Conservation (phyloP, 2,888 invertebrate genomes). For the Andrena flavipes region DNA sequence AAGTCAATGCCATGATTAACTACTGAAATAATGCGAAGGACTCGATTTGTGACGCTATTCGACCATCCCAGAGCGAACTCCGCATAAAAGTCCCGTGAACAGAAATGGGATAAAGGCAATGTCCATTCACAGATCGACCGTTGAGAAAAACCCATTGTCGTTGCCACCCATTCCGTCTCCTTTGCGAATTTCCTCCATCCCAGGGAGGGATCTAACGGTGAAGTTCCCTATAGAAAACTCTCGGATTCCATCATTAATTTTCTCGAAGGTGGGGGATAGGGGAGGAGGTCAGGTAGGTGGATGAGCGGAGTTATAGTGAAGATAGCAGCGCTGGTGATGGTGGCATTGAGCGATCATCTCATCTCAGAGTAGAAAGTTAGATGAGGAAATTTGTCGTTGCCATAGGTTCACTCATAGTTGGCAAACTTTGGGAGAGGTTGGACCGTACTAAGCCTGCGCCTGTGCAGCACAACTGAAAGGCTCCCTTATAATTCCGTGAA, state of each 20-base stretch:
- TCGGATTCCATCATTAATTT: conserved; percentile 80
- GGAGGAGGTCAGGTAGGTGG: conserved; percentile 41
- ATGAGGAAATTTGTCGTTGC: conserved; percentile 84
- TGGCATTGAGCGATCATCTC: conserved; percentile 84
- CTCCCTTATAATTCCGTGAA: conserved; percentile 27
- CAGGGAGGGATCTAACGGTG: conserved; percentile 62
- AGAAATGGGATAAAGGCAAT: conserved; percentile 46
- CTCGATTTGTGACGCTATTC: conserved; percentile 14
- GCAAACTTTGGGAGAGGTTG: conserved; percentile 74
- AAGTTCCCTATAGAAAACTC: conserved; percentile 76
- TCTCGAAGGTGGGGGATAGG: conserved; percentile 43
- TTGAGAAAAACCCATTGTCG: conserved; percentile 64
- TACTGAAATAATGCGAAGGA: conserved; percentile 2
- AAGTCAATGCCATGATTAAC: not conserved
- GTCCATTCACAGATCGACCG: conserved; percentile 56
- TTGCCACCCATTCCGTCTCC: conserved; percentile 47
- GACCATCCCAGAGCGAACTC: not conserved
- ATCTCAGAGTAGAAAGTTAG: conserved; percentile 84
- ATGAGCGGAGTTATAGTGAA: conserved; percentile 60
- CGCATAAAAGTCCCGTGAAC: conserved; percentile 36
- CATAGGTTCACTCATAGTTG: conserved; percentile 83
- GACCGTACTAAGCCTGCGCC: conserved; percentile 14
- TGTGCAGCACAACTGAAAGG: not conserved
- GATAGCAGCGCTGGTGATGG: conserved; percentile 67
- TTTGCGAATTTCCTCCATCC: conserved; percentile 67